A percentile compares a stretch with the other conserved stretches of the same genome.
phyloP scores from a whole-genome alignment of 2,113 vertebrate species.

The Istiophorus platypterus region DNA sequence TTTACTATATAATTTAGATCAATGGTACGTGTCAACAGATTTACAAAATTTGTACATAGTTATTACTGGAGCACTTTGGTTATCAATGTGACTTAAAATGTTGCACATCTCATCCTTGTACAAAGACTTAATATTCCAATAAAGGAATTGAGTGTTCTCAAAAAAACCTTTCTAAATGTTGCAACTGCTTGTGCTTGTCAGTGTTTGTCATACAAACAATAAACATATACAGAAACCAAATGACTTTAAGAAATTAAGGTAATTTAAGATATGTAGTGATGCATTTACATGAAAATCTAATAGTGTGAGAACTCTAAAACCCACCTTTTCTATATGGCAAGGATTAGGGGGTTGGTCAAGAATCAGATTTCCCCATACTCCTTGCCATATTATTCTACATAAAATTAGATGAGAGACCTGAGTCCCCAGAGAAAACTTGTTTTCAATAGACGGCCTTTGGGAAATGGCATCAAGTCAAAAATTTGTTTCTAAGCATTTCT shows the following conservation, averaged over 20 bases:
- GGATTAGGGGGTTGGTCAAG: no score
- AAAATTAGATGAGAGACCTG: no score
- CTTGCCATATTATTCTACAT: no score
- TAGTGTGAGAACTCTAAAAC: no score
- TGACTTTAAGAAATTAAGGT: no score
- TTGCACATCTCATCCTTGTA: no score
- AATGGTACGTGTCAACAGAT: neutral
- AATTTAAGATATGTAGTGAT: neutral
- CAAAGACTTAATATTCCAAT: neutral
- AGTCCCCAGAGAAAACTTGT: neutral
- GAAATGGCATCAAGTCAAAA: conserved; percentile 10
- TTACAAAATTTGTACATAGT: neutral
- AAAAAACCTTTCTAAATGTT: neutral
- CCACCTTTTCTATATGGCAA: no score
- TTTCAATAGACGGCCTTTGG: neutral
- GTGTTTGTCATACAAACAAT: neutral
- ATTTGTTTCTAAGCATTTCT: neutral
- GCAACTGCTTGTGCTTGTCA: neutral
- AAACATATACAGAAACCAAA: neutral
- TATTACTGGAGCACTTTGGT: neutral
- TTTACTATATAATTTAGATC: neutral
- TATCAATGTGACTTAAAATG: neutral
- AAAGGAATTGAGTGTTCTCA: neutral
- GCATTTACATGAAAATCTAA: neutral
- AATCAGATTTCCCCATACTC: no score